These are phyloP conservation scores for Drosophila quinaria DNA, from an alignment of 2,888 invertebrate genomes.

Conservation along the genomic window DNA sequence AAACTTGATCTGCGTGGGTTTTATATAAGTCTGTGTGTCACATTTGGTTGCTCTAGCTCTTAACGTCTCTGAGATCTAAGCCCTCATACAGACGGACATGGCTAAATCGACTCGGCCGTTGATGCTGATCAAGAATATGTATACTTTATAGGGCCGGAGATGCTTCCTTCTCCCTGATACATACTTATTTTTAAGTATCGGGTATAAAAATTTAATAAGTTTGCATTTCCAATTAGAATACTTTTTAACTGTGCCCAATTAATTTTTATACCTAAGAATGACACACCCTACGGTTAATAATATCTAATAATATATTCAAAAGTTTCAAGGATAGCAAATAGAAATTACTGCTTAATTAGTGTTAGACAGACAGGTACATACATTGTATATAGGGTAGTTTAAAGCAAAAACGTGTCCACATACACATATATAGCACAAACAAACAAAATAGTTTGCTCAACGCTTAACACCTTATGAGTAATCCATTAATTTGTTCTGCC, in stretches of 20 bases:
- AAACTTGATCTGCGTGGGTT: too few species aligned
- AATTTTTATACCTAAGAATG: neutral
- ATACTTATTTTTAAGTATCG: too few species aligned
- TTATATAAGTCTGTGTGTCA: too few species aligned
- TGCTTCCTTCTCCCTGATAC: too few species aligned
- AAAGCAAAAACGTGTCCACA: slow-evolving; percentile 1
- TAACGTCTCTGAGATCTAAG: too few species aligned
- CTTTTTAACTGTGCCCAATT: neutral
- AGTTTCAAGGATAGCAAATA: slow-evolving; percentile 20
- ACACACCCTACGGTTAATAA: neutral
- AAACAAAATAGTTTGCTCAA: slow-evolving; percentile 14
- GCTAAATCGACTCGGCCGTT: too few species aligned
- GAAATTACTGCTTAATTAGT: slow-evolving; percentile 3
- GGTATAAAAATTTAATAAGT: too few species aligned
- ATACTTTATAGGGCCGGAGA: too few species aligned
- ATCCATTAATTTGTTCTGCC: slow-evolving; percentile 22
- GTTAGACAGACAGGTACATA: neutral
- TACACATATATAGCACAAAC: neutral
- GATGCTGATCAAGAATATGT: too few species aligned
- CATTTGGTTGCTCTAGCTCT: too few species aligned
- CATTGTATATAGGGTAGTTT: neutral
- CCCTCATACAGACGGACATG: too few species aligned
- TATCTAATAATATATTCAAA: neutral
- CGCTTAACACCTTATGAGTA: slow-evolving; percentile 31
- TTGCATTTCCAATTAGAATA: neutral